A percentile compares a stretch with the other conserved stretches of the same genome.
These are phyloP conservation scores for Cheirogaleus major DNA, from an alignment of 2,797 vertebrate species.

Conservation along the genomic window DNA sequence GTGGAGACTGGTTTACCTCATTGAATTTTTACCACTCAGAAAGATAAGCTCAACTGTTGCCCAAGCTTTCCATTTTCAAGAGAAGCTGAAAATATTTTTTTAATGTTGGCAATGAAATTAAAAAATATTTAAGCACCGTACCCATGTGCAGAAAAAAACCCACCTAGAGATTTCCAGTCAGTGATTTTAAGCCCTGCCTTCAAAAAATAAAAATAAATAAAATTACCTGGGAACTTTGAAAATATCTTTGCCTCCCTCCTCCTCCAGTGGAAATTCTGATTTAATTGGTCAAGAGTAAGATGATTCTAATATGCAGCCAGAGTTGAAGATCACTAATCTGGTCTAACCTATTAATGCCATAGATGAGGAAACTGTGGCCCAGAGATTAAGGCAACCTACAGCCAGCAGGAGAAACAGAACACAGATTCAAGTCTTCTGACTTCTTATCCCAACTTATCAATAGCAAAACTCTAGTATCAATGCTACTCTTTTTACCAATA, in stretches of 20 bases:
- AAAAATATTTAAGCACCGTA: background rate
- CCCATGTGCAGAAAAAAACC: background rate
- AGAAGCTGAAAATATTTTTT: background rate
- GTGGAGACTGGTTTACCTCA: background rate
- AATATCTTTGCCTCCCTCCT: background rate
- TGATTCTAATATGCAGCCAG: background rate
- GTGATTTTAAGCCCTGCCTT: background rate
- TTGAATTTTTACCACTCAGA: background rate
- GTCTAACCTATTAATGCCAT: background rate
- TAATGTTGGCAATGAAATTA: background rate
- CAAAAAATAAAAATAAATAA: background rate
- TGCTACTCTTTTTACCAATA: background rate
- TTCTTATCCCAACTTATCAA: background rate
- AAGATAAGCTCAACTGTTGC: background rate
- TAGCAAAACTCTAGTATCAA: background rate
- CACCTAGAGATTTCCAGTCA: background rate
- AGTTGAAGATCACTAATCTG: background rate
- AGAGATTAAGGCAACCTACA: background rate
- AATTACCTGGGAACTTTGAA: background rate
- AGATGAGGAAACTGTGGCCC: background rate
- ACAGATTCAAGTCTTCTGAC: background rate
- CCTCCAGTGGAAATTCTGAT: background rate
- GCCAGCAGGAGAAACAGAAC: background rate
- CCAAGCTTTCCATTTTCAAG: background rate
- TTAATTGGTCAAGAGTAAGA: background rate